Evolutionary conservation across 2,888 invertebrate genomes (phyloP), one percentile per base, ranked within the genome.

Genomic region (Druceiella hillmani): DNA sequence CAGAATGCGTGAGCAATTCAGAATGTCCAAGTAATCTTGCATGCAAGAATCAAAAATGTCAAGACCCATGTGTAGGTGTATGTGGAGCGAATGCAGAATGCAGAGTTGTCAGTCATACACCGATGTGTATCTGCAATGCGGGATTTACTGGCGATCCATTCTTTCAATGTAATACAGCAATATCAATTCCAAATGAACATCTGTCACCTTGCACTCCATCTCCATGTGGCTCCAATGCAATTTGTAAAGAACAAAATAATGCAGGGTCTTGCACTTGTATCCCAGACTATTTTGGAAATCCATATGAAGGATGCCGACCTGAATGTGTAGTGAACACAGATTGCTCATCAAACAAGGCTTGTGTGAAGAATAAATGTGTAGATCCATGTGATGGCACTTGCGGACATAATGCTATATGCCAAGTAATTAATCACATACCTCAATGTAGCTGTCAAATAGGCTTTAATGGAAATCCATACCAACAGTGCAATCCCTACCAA

Each of bases 301-400:
- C 87, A 16, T 83, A 84, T 50, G 82, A 82, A 61, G 81, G 81
- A 13, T 86, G 86, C 58, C 74, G 81, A 30, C 86, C 86, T 9
- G 85, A 86, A 62, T 86, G 86, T 60, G 66, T 80, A 1, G 58
- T 79, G 26, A 81, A 83, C 55, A 78, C 82, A 1, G 86, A 85
- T 52, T 87, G 86, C 57, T 64, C 79, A 2, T 78, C 81, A 24
- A 79, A 82, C 54, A 77, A 71, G 55, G 84, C 86, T 2, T 87
- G 87, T 48, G 72, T 81, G 24, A 76, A 77, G 46, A 81, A 79
- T 50, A 84, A 83, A 62, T 87, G 87, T 56, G 72, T 75, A 53
- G 79, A 85, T 57, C 86, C 87, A 13, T 87, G 87, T 51, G 79
- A 82, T 1, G 84, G 85, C 38, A 79, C 78, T 13, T 87, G 87